phyloP scores from a whole-genome alignment of 2,888 invertebrate species.

The Aphodius sticticus region DNA sequence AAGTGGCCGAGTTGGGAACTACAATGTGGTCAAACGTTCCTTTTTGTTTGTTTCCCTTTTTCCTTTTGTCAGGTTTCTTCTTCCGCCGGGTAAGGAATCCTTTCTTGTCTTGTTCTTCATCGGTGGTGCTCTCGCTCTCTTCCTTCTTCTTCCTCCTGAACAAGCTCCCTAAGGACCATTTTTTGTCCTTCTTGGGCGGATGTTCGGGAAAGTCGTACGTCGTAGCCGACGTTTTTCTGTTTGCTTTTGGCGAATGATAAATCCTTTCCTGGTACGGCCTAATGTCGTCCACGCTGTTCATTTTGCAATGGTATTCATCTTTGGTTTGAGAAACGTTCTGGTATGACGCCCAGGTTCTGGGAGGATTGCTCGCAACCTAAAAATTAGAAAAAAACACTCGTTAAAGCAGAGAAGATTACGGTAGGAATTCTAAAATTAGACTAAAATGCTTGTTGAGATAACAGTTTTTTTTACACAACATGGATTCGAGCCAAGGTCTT shows the following conservation, averaged over 20 bases:
- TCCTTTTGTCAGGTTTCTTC: slow-evolving; percentile 62
- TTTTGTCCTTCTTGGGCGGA: slow-evolving; percentile 69
- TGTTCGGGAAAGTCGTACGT: slow-evolving; percentile 60
- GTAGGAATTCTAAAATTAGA: neutral
- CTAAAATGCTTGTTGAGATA: neutral
- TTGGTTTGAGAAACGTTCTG: slow-evolving; percentile 52
- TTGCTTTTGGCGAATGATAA: slow-evolving; percentile 50
- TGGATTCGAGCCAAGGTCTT: neutral
- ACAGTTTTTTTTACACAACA: neutral
- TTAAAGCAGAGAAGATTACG: slow-evolving; percentile 7
- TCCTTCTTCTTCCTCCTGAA: slow-evolving; percentile 79
- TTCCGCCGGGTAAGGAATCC: slow-evolving; percentile 57
- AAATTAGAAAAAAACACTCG: slow-evolving; percentile 44
- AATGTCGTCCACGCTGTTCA: slow-evolving; percentile 57
- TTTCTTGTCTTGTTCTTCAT: slow-evolving; percentile 56
- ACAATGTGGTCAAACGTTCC: slow-evolving; percentile 75
- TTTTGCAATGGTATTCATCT: slow-evolving; percentile 49
- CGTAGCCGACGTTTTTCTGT: slow-evolving; percentile 57
- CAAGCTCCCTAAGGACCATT: slow-evolving; percentile 84
- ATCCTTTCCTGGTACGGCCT: slow-evolving; percentile 31
- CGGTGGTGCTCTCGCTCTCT: slow-evolving; percentile 65
- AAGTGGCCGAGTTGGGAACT: slow-evolving; percentile 44
- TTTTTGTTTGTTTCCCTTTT: slow-evolving; percentile 63
- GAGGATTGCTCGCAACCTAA: slow-evolving; percentile 60
- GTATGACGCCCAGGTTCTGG: slow-evolving; percentile 58